Conservation (phyloP, 2,113 vertebrate species). For the Sceloporus undulatus region DNA sequence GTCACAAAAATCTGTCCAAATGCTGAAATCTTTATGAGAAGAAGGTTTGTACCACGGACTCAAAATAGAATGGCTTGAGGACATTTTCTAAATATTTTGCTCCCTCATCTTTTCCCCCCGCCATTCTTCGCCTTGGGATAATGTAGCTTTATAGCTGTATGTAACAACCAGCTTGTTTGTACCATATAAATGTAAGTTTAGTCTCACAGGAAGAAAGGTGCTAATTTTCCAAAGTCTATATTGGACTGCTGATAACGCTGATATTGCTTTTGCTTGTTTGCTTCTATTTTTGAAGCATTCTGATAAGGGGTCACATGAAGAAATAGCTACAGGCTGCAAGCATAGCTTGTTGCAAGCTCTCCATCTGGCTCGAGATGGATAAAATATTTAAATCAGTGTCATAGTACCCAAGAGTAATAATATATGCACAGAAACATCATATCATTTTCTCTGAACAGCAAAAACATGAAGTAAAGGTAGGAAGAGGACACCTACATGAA, state of each 20-base stretch:
- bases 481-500: neutral
- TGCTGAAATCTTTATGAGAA: neutral
- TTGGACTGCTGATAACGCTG: neutral
- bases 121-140: neutral
- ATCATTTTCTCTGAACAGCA: conserved; percentile 13
- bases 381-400: conserved; percentile 1
- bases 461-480: neutral
- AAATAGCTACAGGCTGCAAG: conserved; percentile 1
- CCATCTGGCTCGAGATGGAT: neutral
- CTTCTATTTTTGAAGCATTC: neutral
- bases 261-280: neutral
- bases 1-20: neutral
- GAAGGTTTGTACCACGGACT: neutral
- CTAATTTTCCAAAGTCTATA: neutral
- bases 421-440: conserved; percentile 2
- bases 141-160: neutral
- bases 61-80: neutral
- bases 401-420: neutral
- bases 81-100: neutral
- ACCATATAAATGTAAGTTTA: too few species aligned
- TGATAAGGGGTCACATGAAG: neutral
- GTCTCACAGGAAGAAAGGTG: neutral
- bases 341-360: neutral
- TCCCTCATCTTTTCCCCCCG: too few species aligned
- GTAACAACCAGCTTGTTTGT: neutral